Conservation (phyloP, 1,140 invertebrate species). For the Gryon sp. region DNA sequence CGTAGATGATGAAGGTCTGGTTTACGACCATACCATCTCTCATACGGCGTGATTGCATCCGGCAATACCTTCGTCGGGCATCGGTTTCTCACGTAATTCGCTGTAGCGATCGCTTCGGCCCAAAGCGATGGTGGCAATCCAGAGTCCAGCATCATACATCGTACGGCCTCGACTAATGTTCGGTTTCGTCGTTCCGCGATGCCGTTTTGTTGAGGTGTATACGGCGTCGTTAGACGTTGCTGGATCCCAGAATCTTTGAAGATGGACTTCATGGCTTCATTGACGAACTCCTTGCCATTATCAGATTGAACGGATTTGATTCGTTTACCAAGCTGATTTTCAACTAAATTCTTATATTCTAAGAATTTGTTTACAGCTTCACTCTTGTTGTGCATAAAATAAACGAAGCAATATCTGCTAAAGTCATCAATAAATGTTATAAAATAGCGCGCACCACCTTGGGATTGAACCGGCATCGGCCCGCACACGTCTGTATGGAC, state of each 20-base stretch:
- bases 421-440: constrained; percentile 5
- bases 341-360: constrained; percentile 61
- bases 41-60: neutral
- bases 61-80: neutral
- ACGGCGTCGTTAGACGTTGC: neutral
- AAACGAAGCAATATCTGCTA: neutral
- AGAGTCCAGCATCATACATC: constrained; percentile 42
- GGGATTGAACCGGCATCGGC: neutral
- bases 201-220: constrained; percentile 25
- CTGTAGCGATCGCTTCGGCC: constrained; percentile 15
- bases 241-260: neutral
- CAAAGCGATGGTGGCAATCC: constrained; percentile 2
- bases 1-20: constrained; percentile 71
- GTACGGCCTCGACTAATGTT: constrained; percentile 38
- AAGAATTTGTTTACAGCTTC: constrained; percentile 69
- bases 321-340: neutral
- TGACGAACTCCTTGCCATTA: neutral
- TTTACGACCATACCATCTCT: constrained; percentile 70
- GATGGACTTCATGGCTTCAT: neutral
- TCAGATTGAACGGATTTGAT: neutral
- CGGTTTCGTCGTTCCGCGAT: constrained; percentile 1
- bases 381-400: constrained; percentile 3
- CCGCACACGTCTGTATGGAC: constrained; percentile 7
- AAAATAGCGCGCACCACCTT: neutral
- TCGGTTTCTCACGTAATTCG: constrained; percentile 2